Evolutionary conservation across 2,888 invertebrate species (phyloP).

Genomic region (Mythimna albipuncta): DNA sequence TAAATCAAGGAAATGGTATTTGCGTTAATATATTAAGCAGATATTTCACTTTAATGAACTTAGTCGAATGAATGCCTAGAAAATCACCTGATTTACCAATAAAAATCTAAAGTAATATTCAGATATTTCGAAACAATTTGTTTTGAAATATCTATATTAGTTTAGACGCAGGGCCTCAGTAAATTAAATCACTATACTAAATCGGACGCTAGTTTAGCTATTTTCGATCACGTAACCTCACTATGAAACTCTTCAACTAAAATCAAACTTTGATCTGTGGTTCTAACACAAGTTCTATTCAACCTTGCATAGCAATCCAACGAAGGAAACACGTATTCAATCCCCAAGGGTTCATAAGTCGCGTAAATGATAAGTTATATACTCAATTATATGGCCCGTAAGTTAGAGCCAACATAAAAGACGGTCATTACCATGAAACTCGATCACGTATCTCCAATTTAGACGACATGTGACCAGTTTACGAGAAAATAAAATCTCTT

Average conservation of each 20-base stretch:
- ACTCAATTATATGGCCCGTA: constrained; percentile 70
- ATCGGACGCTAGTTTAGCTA: no score
- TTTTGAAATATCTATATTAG: no score
- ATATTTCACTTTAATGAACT: no score
- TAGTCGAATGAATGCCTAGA: no score
- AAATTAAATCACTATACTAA: no score
- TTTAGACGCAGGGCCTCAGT: no score
- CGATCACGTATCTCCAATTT: constrained; percentile 74
- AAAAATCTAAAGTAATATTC: no score
- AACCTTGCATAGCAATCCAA: constrained; percentile 33
- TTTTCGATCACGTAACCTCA: no score
- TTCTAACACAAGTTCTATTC: not conserved
- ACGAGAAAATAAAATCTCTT: constrained; percentile 65
- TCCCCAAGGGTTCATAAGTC: constrained; percentile 45
- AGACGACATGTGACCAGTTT: constrained; percentile 68
- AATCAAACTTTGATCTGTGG: constrained; percentile 8
- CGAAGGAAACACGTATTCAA: constrained; percentile 24
- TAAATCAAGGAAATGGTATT: no score
- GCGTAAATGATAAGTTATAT: constrained; percentile 56
- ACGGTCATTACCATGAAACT: constrained; percentile 68
- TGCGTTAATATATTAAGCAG: no score
- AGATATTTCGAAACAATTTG: no score
- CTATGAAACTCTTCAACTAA: not conserved
- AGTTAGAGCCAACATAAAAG: constrained; percentile 72
- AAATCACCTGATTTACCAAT: no score